Conservation (phyloP, 2,888 invertebrate species). For the Drosophila pullipes region DNA sequence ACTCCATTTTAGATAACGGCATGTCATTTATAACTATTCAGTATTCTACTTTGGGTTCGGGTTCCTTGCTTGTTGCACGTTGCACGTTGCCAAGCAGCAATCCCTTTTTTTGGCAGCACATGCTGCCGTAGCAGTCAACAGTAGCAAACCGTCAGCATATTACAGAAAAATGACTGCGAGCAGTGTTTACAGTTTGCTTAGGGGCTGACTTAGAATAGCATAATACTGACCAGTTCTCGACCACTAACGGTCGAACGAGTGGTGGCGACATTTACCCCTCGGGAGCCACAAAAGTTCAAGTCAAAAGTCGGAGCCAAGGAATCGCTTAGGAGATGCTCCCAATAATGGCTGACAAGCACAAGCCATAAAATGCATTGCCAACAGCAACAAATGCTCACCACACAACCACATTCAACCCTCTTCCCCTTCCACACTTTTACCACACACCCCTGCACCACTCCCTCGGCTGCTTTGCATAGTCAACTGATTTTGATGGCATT, state of each 20-base stretch:
- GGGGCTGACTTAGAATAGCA: conserved; percentile 36
- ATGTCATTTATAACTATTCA: conserved; percentile 41
- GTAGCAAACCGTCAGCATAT: conserved; percentile 36
- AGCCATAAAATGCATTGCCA: conserved; percentile 78
- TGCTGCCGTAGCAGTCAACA: conserved; percentile 24
- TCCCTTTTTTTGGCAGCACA: conserved; percentile 27
- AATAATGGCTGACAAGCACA: conserved; percentile 79
- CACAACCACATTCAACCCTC: neutral
- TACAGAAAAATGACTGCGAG: conserved; percentile 4
- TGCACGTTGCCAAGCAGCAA: conserved; percentile 12
- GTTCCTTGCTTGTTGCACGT: conserved; percentile 7
- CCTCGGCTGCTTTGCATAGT: conserved; percentile 72
- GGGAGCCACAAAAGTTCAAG: conserved; percentile 52
- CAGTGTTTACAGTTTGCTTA: conserved; percentile 23
- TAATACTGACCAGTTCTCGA: conserved; percentile 10
- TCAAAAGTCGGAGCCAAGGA: conserved; percentile 30
- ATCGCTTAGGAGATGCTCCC: conserved; percentile 57
- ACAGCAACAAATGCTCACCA: conserved; percentile 62
- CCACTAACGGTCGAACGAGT: conserved; percentile 30
- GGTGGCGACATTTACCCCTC: conserved; percentile 34
- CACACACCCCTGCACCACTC: neutral
- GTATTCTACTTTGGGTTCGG: neutral
- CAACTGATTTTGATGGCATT: conserved; percentile 81
- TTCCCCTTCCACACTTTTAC: neutral
- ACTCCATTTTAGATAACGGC: conserved; percentile 44